Evolutionary conservation across 2,797 vertebrate species (phyloP).

Genomic region (Podarcis lilfordi): DNA sequence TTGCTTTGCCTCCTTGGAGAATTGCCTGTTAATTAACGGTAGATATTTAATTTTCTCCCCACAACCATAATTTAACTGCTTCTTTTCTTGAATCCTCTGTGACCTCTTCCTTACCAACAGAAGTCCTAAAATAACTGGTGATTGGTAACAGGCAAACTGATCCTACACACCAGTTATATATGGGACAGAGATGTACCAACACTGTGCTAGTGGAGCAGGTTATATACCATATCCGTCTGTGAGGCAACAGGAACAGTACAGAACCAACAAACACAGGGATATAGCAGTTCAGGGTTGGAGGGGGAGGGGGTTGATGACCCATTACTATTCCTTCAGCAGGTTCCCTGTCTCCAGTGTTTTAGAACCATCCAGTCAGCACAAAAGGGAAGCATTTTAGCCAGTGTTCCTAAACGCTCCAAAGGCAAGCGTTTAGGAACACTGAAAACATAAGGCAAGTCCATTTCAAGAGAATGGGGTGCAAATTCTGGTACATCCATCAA

Average conservation of each 20-base stretch:
- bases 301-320: too few relatives aligned
- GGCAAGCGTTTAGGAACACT: too few relatives aligned
- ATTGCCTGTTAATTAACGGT: slow-evolving; percentile 35
- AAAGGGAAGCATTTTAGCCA: too few relatives aligned
- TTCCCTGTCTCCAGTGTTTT: too few relatives aligned
- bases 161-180: background rate
- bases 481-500: background rate
- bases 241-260: background rate
- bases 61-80: background rate
- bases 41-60: background rate
- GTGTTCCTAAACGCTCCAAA: too few relatives aligned
- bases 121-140: background rate
- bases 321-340: too few relatives aligned
- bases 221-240: background rate
- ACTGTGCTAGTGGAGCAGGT: background rate
- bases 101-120: background rate
- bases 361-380: too few relatives aligned
- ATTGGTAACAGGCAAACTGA: background rate
- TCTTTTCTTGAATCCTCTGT: background rate
- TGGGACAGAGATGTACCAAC: background rate
- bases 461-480: too few relatives aligned
- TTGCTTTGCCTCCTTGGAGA: slow-evolving; percentile 14
- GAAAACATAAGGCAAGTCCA: too few relatives aligned
- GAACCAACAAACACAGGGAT: too few relatives aligned
- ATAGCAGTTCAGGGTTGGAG: too few relatives aligned